Percentiles rank a stretch among this genome's conserved stretches.
phyloP scores from a whole-genome alignment of 1,140 invertebrate species.

The Eciton burchellii region DNA sequence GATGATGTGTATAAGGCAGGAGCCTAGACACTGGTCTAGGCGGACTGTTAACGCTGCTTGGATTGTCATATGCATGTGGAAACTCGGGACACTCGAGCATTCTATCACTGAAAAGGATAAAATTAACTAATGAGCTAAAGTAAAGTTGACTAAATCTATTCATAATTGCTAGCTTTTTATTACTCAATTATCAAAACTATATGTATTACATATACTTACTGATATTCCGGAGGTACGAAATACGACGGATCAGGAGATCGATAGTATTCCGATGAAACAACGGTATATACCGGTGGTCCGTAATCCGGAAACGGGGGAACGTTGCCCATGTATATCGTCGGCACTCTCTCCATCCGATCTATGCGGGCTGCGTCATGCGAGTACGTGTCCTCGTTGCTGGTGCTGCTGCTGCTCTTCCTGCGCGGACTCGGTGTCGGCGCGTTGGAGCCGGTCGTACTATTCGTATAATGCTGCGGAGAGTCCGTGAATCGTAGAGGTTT shows the following conservation, averaged over 20 bases:
- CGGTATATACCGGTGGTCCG: slow-evolving; percentile 79
- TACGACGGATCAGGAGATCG: slow-evolving; percentile 80
- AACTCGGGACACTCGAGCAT: slow-evolving; percentile 83
- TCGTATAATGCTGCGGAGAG: slow-evolving; percentile 89
- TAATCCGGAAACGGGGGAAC: slow-evolving; percentile 79
- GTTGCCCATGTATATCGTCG: slow-evolving; percentile 86
- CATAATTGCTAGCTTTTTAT: too few relatives aligned
- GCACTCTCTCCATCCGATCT: slow-evolving; percentile 84
- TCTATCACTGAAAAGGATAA: slow-evolving; percentile 78
- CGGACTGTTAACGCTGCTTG: slow-evolving; percentile 85
- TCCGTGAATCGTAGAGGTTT: slow-evolving; percentile 92
- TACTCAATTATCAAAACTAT: neutral
- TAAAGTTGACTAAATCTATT: too few relatives aligned
- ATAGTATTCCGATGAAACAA: slow-evolving; percentile 78
- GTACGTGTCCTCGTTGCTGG: slow-evolving; percentile 87
- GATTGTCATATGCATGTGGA: slow-evolving; percentile 88
- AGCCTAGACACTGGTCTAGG: slow-evolving; percentile 84
- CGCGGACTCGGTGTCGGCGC: slow-evolving; percentile 90
- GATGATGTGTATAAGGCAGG: slow-evolving; percentile 86
- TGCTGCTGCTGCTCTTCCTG: slow-evolving; percentile 89
- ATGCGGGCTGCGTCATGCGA: slow-evolving; percentile 78
- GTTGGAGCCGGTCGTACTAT: slow-evolving; percentile 79
- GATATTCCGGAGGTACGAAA: slow-evolving; percentile 79
- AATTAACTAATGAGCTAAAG: slow-evolving; percentile 8
- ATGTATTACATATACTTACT: slow-evolving; percentile 75